Evolutionary conservation across 2,888 invertebrate genomes (phyloP).

Genomic region (Prenolepis imparis): DNA sequence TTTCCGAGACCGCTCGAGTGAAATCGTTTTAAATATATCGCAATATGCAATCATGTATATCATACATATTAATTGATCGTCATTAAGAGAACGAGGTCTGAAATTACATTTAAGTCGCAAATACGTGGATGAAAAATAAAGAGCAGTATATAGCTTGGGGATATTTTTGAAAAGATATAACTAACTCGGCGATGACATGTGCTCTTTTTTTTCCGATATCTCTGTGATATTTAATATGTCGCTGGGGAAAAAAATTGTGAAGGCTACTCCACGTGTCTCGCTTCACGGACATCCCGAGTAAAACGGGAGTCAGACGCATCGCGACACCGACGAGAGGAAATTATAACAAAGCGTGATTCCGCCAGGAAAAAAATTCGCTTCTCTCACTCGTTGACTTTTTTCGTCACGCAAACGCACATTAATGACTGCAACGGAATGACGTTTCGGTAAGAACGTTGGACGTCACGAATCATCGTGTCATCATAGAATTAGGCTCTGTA

Average conservation of each 20-base stretch:
- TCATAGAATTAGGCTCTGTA: not conserved
- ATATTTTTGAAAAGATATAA: not conserved
- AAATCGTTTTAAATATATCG: not conserved
- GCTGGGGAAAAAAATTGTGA: not conserved
- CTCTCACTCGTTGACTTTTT: conserved; percentile 14
- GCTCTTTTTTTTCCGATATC: not conserved
- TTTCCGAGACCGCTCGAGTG: not conserved
- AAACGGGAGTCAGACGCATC: conserved; percentile 4
- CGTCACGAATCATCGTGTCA: not conserved
- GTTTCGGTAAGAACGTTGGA: not conserved
- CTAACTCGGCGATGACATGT: not conserved
- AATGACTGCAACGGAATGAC: not conserved
- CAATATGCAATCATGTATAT: not conserved
- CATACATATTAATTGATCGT: not conserved
- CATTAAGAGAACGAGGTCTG: not conserved
- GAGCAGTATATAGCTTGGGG: not conserved
- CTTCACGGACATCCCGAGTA: conserved; percentile 19
- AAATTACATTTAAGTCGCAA: conserved; percentile 9
- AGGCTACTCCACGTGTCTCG: conserved; percentile 13
- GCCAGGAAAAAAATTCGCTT: conserved; percentile 66
- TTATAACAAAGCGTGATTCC: conserved; percentile 84
- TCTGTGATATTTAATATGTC: not conserved
- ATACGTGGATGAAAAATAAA: not conserved
- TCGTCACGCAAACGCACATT: not conserved
- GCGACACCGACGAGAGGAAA: conserved; percentile 70